phyloP scores from a whole-genome alignment of 2,888 invertebrate species.

The Scaptomyza polygonia region DNA sequence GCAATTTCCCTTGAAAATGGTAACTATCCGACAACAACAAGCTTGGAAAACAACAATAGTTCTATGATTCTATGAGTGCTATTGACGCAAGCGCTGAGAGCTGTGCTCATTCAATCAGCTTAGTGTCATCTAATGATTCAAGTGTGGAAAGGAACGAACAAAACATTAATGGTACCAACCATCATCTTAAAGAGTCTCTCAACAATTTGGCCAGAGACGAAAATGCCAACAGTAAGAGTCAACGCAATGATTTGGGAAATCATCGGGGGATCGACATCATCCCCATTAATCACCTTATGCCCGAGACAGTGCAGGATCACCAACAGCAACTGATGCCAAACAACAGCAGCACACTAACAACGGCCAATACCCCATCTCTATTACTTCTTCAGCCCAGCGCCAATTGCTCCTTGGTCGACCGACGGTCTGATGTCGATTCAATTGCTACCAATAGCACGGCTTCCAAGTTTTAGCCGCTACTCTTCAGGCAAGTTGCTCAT shows the following conservation, averaged over 20 bases:
- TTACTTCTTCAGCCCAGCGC: conserved; percentile 87
- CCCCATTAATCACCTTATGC: conserved; percentile 39
- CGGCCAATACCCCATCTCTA: conserved; percentile 67
- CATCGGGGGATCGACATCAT: conserved; percentile 40
- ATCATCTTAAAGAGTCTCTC: conserved; percentile 24
- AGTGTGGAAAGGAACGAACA: conserved; percentile 19
- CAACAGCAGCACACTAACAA: conserved; percentile 36
- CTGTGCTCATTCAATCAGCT: conserved; percentile 29
- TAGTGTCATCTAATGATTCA: conserved; percentile 19
- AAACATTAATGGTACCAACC: conserved; percentile 13
- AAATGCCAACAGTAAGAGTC: conserved; percentile 44
- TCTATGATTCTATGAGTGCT: conserved; percentile 35
- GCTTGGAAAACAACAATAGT: conserved; percentile 58
- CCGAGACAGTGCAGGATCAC: conserved; percentile 29
- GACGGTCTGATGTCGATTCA: conserved; percentile 45
- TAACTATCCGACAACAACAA: conserved; percentile 66
- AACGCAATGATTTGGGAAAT: conserved; percentile 28
- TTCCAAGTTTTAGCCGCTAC: conserved; percentile 89
- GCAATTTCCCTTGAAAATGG: conserved; percentile 75
- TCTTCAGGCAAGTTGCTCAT: conserved; percentile 86
- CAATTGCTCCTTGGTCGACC: conserved; percentile 36
- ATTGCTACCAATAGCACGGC: conserved; percentile 38
- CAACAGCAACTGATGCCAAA: conserved; percentile 27
- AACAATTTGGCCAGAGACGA: conserved; percentile 32
- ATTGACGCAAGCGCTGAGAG: conserved; percentile 21